A percentile compares a stretch with the other conserved stretches of the same genome.
phyloP scores from a whole-genome alignment of 1,140 invertebrate species.

The Zeugodacus cucurbitae region DNA sequence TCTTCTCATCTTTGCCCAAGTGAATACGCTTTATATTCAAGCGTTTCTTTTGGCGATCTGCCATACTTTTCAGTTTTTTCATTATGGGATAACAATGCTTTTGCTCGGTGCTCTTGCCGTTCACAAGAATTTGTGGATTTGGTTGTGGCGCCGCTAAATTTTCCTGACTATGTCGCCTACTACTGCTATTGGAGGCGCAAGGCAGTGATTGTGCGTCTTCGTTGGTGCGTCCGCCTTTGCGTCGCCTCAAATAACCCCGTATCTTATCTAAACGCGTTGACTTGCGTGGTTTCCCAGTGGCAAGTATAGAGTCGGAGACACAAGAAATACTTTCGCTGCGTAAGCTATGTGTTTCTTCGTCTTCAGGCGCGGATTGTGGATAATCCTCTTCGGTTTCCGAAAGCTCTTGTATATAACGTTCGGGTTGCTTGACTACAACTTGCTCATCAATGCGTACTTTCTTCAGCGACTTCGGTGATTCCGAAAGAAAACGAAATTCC shows the following conservation, averaged over 20 bases:
- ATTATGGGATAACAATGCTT: conserved; percentile 70
- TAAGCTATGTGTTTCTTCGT: conserved; percentile 49
- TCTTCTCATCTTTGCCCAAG: conserved; percentile 62
- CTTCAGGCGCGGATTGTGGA: conserved; percentile 48
- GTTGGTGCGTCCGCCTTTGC: conserved; percentile 57
- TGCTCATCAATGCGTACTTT: conserved; percentile 64
- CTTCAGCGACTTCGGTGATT: conserved; percentile 63
- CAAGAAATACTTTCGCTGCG: conserved; percentile 63
- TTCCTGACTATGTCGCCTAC: conserved; percentile 58
- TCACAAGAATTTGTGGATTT: neutral
- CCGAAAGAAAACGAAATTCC: conserved; percentile 60
- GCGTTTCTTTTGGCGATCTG: conserved; percentile 71
- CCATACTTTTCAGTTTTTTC: conserved; percentile 72
- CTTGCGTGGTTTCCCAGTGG: conserved; percentile 49
- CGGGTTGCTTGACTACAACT: conserved; percentile 61
- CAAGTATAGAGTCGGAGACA: conserved; percentile 60
- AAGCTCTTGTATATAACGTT: conserved; percentile 62
- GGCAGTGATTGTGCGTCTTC: conserved; percentile 63
- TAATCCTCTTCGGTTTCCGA: conserved; percentile 57
- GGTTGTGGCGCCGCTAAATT: conserved; percentile 46
- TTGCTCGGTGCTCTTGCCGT: conserved; percentile 47
- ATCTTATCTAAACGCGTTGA: conserved; percentile 44
- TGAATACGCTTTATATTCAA: conserved; percentile 68
- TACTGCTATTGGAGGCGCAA: conserved; percentile 55
- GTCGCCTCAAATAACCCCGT: conserved; percentile 52